Percentiles rank a stretch among this genome's conserved stretches.
Conservation (phyloP, 2,888 invertebrate genomes). For the Hesperia comma region DNA sequence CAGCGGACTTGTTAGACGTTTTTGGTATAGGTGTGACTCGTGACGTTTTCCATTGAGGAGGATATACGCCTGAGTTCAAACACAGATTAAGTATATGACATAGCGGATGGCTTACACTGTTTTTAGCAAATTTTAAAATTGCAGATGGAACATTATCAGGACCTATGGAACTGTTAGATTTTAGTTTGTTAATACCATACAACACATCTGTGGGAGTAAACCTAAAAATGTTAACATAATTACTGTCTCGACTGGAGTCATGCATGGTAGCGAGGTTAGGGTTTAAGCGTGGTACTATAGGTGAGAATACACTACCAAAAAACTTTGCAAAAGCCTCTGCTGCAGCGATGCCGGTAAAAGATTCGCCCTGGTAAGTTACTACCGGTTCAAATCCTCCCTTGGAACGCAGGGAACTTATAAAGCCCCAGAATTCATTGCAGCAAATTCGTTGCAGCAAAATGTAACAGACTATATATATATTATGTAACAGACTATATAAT, state of each 20-base stretch:
- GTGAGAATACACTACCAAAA: conserved; percentile 7
- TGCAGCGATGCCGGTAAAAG: background rate
- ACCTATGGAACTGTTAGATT: conserved; percentile 10
- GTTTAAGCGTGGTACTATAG: conserved; percentile 11
- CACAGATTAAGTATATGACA: conserved; percentile 21
- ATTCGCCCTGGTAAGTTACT: conserved; percentile 1
- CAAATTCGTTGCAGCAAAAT: too few species aligned
- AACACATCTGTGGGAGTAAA: conserved; percentile 5
- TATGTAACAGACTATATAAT: too few species aligned
- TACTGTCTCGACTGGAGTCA: conserved; percentile 4
- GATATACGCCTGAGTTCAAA: conserved; percentile 15
- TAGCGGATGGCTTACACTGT: background rate
- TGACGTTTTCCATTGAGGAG: conserved; percentile 18
- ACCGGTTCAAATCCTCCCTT: too few species aligned
- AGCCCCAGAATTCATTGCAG: conserved; percentile 9
- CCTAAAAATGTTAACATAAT: conserved; percentile 3
- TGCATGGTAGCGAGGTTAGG: background rate
- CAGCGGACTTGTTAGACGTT: conserved; percentile 4
- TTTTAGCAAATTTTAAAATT: conserved; percentile 15
- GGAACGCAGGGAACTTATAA: background rate
- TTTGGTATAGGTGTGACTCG: conserved; percentile 27
- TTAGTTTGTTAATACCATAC: conserved; percentile 19
- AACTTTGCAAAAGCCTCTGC: conserved; percentile 6
- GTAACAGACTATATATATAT: too few species aligned
- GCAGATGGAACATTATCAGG: conserved; percentile 20